Evolutionary conservation across 2,888 invertebrate genomes (phyloP).

Genomic region (Cataglyphis cursor): DNA sequence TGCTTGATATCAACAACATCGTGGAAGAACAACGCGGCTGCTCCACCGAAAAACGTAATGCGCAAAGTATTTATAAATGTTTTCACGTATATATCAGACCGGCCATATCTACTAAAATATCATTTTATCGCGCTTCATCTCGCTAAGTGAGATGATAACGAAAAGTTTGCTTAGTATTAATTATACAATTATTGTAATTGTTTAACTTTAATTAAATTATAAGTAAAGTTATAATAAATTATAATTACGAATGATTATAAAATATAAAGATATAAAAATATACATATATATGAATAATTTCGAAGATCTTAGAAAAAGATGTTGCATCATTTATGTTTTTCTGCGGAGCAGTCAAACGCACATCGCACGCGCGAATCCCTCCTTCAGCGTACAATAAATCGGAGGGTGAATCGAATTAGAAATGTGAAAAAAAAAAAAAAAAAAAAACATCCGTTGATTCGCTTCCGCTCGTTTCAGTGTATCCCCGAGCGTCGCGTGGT

Average conservation of each 20-base stretch:
- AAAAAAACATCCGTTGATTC: not conserved
- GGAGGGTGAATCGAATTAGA: constrained; percentile 24
- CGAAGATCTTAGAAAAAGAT: not conserved
- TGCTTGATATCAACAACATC: constrained; percentile 22
- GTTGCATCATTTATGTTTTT: not conserved
- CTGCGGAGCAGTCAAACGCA: constrained; percentile 27
- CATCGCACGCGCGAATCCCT: not conserved
- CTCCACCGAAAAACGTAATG: constrained; percentile 16
- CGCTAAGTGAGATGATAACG: not conserved
- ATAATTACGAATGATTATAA: not conserved
- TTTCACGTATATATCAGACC: not conserved
- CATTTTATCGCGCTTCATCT: not conserved
- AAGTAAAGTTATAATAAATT: not conserved
- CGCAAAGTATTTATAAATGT: not conserved
- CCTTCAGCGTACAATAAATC: constrained; percentile 27
- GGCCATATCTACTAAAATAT: not conserved
- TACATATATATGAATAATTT: not conserved
- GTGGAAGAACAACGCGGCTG: constrained; percentile 30
- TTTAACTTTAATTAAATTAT: not conserved
- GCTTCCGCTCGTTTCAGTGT: not conserved
- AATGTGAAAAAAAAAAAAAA: constrained; percentile 9
- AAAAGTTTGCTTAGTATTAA: not conserved
- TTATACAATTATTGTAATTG: not conserved
- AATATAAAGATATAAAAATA: not conserved
- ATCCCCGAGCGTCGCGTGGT: not conserved